A percentile compares a stretch with the other conserved stretches of the same genome.
These are phyloP conservation scores for Neodiprion lecontei DNA, from an alignment of 1,140 invertebrate genomes.

Conservation along the genomic window DNA sequence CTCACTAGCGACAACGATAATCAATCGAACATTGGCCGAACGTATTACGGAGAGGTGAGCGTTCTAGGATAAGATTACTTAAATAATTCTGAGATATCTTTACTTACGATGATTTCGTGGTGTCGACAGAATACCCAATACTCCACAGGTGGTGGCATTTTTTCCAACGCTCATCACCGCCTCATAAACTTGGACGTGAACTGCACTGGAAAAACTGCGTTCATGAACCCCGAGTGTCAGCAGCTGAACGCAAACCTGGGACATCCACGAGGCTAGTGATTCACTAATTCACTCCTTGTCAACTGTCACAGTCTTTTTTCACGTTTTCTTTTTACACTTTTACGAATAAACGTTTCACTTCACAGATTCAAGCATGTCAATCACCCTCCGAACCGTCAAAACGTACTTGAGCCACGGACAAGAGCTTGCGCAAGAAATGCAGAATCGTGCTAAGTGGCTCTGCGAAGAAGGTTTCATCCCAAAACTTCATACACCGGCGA, in stretches of 20 bases:
- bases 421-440: conserved; percentile 27
- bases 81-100: too few relatives aligned
- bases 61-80: too few relatives aligned
- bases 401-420: conserved; percentile 28
- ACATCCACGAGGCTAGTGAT: conserved; percentile 13
- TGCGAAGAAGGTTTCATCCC: conserved; percentile 20
- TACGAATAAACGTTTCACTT: conserved; percentile 6
- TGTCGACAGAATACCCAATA: too few relatives aligned
- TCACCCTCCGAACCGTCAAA: conserved; percentile 19
- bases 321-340: background rate
- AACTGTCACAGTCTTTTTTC: background rate
- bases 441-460: conserved; percentile 25
- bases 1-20: too few relatives aligned
- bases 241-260: conserved; percentile 18
- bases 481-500: conserved; percentile 22
- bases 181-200: conserved; percentile 28
- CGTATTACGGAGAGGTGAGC: too few relatives aligned
- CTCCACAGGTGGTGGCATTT: background rate
- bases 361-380: conserved; percentile 22
- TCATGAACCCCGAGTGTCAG: conserved; percentile 16
- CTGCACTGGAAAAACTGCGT: conserved; percentile 12
- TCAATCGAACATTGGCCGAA: too few relatives aligned
- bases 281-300: background rate
- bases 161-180: background rate
- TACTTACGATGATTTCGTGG: too few relatives aligned